Evolutionary conservation across 2,888 invertebrate species (phyloP), one percentile per base, ranked within the genome.

Genomic region (Xylota sylvarum): DNA sequence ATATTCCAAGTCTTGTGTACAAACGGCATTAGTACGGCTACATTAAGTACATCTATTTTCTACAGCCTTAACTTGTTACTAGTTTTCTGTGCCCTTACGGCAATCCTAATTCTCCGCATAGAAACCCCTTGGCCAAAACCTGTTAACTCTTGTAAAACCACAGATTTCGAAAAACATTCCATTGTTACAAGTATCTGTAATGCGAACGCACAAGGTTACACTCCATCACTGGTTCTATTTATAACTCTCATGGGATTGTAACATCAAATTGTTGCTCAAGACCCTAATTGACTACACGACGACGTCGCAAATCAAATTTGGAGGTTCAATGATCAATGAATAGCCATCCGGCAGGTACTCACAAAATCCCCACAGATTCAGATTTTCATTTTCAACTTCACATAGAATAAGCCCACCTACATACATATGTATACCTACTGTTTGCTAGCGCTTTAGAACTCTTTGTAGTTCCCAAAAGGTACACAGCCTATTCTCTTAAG

Each of bases 261-360:
- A 43, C 43, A 14, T 14, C 50, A 23, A 50, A 50, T 50, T 50
- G 50, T 3, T 23, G 23, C 37, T 23, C 65, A 10, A 65, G 19
- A 67, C 50, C n/a, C 23, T 67, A 50, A 65, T 50, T 17, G 35
- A 56, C 9, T 48, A 19, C 50, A 14, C 12, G 35, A 50, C 9
- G 50, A 14, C 12, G 35, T 65, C 9, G 50, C n/a, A 65, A 65
- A 35, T 50, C 35, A 37, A 37, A 35, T 37, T 19, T 19, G 4
- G 6, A 50, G n/a, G 65, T 65, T 65, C 65, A 50, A 32, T 50
- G 65, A 50, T 65, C 37, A 27, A 35, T 50, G 23, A 14, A 65
- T 37, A 19, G n/a, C 4, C 50, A 50, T 12, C 30, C n/a, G n/a
- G 12, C n/a, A 6, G 52, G 6, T 27, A 52, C 27, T 27, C n/a